Conservation (phyloP, 1,140 invertebrate genomes). For the Ditylenchus dipsaci region DNA sequence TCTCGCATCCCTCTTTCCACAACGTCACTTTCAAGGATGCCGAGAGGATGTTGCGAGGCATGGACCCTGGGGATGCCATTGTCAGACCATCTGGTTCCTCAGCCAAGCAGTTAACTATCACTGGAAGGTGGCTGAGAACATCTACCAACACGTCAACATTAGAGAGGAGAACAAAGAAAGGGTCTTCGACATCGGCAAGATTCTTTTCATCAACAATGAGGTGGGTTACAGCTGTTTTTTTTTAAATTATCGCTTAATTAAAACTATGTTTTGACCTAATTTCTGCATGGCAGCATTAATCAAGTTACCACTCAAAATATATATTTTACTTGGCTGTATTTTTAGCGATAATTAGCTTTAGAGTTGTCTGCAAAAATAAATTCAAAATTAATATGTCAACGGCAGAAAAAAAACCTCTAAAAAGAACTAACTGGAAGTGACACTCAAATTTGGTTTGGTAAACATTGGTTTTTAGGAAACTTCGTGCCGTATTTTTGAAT, state of each 20-base stretch:
- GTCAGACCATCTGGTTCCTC: constrained; percentile 82
- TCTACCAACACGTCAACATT: constrained; percentile 92
- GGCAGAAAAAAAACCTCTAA: too few relatives aligned
- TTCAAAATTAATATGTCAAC: too few relatives aligned
- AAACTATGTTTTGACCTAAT: not conserved
- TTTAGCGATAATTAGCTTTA: too few relatives aligned
- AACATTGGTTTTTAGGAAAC: too few relatives aligned
- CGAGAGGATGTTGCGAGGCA: constrained; percentile 79
- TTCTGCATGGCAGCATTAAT: not conserved
- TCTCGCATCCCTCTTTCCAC: constrained; percentile 92
- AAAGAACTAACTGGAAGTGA: too few relatives aligned
- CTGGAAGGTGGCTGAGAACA: constrained; percentile 94
- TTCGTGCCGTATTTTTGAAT: too few relatives aligned
- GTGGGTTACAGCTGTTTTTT: constrained; percentile 16
- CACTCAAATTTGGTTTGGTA: too few relatives aligned
- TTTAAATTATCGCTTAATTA: too few relatives aligned
- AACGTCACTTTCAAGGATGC: constrained; percentile 90
- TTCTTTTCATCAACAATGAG: constrained; percentile 72
- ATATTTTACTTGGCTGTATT: too few relatives aligned
- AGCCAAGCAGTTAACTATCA: constrained; percentile 87
- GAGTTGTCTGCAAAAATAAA: too few relatives aligned
- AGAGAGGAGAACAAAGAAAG: constrained; percentile 93
- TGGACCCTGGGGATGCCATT: constrained; percentile 87
- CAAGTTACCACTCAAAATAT: too few relatives aligned
- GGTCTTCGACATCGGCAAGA: constrained; percentile 83